Evolutionary conservation across 2,888 invertebrate species (phyloP), one percentile per base, ranked within the genome.

Genomic region (Malthinus seriepunctatus): DNA sequence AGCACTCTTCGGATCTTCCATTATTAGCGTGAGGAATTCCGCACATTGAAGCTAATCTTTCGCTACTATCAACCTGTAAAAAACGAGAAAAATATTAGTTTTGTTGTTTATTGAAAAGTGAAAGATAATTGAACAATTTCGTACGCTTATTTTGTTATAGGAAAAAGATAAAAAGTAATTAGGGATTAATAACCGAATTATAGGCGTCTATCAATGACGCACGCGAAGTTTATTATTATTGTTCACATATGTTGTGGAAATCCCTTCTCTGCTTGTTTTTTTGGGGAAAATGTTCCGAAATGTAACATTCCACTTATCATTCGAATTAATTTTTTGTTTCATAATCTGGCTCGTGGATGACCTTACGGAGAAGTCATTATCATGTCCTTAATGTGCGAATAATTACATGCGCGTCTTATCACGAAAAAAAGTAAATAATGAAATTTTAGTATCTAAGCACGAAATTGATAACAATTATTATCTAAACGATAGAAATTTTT

Each of bases 21-120:
- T 65, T 65, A 4, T 63, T 63, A 71, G 65, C 71, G 64, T 74
- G 79, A 77, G 71, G 71, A 74, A 73, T 75, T 79, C 78, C 79
- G 80, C 75, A 83, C 71, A 76, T 80, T 64, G 78, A 81, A 69
- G 82, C 84, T 55, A 77, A 63, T 69, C 82, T 83, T 67, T 81
- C 78, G 44, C 81, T 78, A 61, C 80, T 81, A 66, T 84, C 83
- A 46, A 84, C 84, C 85, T 86, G 83, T 39, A 74, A 76, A 75
- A 78, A 82, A n/a, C n/a, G 77, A 67, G 65, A 63, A 73, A 67
- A 52, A 51, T 15, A 32, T 50, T 10, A 15, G 15, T 39, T n/a
- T 51, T 14, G 51, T 12, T 38, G 23, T 39, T 38, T 51, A 11
- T 1, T 7, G n/a, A 32, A 8, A 33, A 38, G 5, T 32, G 5